A percentile compares a stretch with the other conserved stretches of the same genome.
phyloP scores from a whole-genome alignment of 2,797 vertebrate genomes.

The Scyliorhinus canicula region DNA sequence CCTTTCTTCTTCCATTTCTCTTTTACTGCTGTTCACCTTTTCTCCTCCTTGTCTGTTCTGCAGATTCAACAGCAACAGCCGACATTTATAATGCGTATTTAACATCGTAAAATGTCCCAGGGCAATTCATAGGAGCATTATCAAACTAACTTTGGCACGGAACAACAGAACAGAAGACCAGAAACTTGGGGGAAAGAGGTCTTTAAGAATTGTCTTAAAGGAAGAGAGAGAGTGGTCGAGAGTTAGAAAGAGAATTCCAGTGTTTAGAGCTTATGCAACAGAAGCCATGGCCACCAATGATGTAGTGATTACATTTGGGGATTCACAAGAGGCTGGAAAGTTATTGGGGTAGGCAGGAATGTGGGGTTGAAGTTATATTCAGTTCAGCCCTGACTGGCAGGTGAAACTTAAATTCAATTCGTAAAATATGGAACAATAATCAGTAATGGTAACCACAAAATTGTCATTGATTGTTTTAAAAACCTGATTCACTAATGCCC shows the following conservation, averaged over 20 bases:
- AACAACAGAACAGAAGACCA: neutral
- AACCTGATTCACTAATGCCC: too few relatives aligned
- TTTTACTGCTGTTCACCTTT: neutral
- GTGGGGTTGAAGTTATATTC: too few relatives aligned
- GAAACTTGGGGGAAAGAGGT: neutral
- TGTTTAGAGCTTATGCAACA: neutral
- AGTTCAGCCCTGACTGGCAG: too few relatives aligned
- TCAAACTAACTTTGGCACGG: neutral
- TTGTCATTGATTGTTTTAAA: too few relatives aligned
- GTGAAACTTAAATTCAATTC: too few relatives aligned
- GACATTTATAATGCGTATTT: neutral
- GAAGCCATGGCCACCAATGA: neutral
- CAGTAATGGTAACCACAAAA: too few relatives aligned
- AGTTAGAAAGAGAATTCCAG: neutral
- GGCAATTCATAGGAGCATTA: neutral
- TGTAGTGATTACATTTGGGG: neutral
- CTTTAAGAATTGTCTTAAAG: neutral
- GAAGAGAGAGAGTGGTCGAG: neutral
- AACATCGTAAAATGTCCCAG: neutral
- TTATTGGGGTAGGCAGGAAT: too few relatives aligned
- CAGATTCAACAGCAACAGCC: neutral
- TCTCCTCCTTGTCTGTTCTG: neutral
- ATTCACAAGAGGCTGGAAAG: neutral
- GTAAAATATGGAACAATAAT: too few relatives aligned
- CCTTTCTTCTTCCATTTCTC: neutral